A percentile compares a stretch with the other conserved stretches of the same genome.
Evolutionary conservation across 2,113 vertebrate genomes (phyloP).

Genomic region (Propithecus coquereli): DNA sequence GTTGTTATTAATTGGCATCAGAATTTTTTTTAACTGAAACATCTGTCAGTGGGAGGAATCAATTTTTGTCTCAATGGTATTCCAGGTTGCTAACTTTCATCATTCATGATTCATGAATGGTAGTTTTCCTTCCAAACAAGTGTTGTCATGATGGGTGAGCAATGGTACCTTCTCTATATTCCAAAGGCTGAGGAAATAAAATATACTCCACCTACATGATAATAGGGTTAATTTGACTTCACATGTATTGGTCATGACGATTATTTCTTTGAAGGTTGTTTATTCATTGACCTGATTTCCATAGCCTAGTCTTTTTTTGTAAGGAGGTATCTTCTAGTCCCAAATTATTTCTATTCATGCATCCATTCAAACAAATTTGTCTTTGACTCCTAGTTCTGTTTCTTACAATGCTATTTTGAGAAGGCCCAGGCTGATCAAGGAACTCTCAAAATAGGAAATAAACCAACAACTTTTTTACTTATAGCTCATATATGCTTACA

Average conservation of each 20-base stretch:
- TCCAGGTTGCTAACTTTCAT: background rate
- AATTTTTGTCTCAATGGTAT: background rate
- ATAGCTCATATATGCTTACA: background rate
- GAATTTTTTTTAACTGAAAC: background rate
- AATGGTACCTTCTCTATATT: background rate
- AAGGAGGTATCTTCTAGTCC: background rate
- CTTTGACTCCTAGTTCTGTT: conserved; percentile 8
- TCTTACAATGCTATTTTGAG: background rate
- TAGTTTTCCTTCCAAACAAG: conserved; percentile 3
- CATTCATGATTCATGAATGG: background rate
- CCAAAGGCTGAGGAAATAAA: background rate
- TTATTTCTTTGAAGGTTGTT: background rate
- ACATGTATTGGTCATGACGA: background rate
- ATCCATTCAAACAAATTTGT: background rate
- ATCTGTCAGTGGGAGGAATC: background rate
- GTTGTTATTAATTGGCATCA: background rate
- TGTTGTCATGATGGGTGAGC: background rate
- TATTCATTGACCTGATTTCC: background rate
- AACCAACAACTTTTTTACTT: conserved; percentile 10
- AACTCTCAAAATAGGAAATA: conserved; percentile 16
- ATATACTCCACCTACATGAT: background rate
- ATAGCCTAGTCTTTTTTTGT: background rate
- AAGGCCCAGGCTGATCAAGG: background rate
- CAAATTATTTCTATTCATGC: background rate
- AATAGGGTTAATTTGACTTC: background rate